Evolutionary conservation across 2,888 invertebrate genomes (phyloP), one percentile per base, ranked within the genome.

Genomic region (Cerastoderma edule): DNA sequence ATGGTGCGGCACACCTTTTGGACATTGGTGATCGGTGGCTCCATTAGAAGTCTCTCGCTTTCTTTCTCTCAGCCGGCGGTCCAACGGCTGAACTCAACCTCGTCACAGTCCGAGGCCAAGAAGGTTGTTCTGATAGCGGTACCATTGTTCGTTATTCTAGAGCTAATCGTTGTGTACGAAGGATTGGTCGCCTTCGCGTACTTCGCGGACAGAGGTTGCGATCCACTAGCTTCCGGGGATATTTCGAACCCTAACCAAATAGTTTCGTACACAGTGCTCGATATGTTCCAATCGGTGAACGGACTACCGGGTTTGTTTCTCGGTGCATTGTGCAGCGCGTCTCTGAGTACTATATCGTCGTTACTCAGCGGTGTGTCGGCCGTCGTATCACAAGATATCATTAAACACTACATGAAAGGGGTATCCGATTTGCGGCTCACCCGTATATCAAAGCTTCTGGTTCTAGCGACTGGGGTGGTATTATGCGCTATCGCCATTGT

Each of bases 281-380:
- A 78, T 16, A 71, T 78, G 67, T 78, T 78, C 66, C 44, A 56
- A n/a, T 22, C 35, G 32, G 22, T 39, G 10, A 74, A 65, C 0
- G 78, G 78, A 22, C 30, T 78, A 22, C 46, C 74, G 0, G 78
- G 78, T 13, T 33, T 78, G 10, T 74, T 69, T 39, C 66, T 78
- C 19, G 73, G 70, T 4, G 72, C 77, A 0, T 50, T 78, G 3
- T 68, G 70, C 16, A 69, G 70, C 50, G 77, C 77, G 16, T 73
- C 77, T 10, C 48, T 78, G 5, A 78, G 77, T 35, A 78, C 77
- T 6, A 28, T 78, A 16, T 78, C 77, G 8, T 78, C 77, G 2
- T 35, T 73, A 35, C 54, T 78, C 10, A 74, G 78, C 32, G 67
- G 74, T 53, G 33, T 67, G 5, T 74, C 78, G 2, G 78, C 78